Evolutionary conservation across 2,113 vertebrate species (phyloP).

Genomic region (Fregetta grallaria): DNA sequence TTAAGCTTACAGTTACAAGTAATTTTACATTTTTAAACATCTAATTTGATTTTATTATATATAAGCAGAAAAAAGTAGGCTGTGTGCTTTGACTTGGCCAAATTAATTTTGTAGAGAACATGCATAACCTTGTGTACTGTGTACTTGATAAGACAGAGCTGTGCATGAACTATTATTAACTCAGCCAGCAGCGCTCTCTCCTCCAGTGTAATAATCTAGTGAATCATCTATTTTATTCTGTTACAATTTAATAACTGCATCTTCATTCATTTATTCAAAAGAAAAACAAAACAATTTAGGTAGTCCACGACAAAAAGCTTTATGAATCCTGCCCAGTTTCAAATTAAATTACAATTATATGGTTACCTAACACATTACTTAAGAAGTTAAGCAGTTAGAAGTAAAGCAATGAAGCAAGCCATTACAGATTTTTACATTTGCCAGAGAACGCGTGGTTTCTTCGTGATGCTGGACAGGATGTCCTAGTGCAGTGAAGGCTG

Average conservation of each 20-base stretch:
- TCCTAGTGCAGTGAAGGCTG: neutral
- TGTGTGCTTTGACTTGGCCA: neutral
- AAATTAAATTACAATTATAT: neutral
- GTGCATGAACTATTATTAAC: neutral
- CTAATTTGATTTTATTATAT: neutral
- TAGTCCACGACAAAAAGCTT: neutral
- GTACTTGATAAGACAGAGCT: neutral
- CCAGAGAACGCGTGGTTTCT: accelerated
- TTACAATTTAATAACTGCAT: neutral
- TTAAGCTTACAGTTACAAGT: neutral
- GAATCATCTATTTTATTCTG: neutral
- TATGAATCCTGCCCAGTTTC: neutral
- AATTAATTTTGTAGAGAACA: neutral
- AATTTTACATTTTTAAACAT: neutral
- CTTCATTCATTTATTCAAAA: neutral
- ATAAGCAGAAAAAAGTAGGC: neutral
- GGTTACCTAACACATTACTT: neutral
- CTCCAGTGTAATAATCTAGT: neutral
- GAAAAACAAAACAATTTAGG: neutral
- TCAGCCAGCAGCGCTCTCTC: neutral
- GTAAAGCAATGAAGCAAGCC: neutral
- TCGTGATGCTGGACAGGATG: accelerated
- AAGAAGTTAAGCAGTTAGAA: neutral
- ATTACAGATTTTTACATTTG: neutral
- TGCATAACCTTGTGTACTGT: neutral